These are phyloP conservation scores for Aptenodytes patagonicus DNA, from an alignment of 2,113 vertebrate genomes.

Conservation along the genomic window DNA sequence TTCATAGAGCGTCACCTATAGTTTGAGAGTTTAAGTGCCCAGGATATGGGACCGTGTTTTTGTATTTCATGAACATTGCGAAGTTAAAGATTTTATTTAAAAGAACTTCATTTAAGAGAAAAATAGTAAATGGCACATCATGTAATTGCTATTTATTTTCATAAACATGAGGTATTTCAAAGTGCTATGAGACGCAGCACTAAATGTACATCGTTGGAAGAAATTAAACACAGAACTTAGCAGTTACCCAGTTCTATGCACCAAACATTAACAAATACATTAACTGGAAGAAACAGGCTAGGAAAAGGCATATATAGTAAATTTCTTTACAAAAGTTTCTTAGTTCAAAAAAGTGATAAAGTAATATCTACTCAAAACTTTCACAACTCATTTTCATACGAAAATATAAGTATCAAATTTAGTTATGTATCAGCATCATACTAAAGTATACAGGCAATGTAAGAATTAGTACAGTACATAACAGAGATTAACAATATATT, in stretches of 20 bases:
- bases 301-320: slow-evolving; percentile 94
- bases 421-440: slow-evolving; percentile 99
- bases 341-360: slow-evolving; percentile 95
- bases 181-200: slow-evolving; percentile 99
- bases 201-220: slow-evolving; percentile 93
- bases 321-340: slow-evolving; percentile 99
- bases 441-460: slow-evolving; percentile 99
- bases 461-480: slow-evolving; percentile 98
- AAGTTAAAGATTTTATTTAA: slow-evolving; percentile 1
- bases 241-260: slow-evolving; percentile 98
- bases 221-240: slow-evolving; percentile 91
- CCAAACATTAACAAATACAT: slow-evolving; percentile 98
- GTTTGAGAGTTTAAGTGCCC: neutral
- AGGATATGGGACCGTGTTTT: neutral
- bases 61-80: neutral
- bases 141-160: slow-evolving; percentile 98
- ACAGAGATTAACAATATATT: slow-evolving; percentile 92
- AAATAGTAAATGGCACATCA: slow-evolving; percentile 61
- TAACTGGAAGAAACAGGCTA: slow-evolving; percentile 90
- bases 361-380: slow-evolving; percentile 98
- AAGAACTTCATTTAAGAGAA: slow-evolving; percentile 13
- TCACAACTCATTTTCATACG: slow-evolving; percentile 99
- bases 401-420: slow-evolving; percentile 99
- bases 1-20: neutral
- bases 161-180: slow-evolving; percentile 99